A percentile compares a stretch with the other conserved stretches of the same genome.
Conservation (phyloP, 2,113 vertebrate species). For the Carassius gibelio region DNA sequence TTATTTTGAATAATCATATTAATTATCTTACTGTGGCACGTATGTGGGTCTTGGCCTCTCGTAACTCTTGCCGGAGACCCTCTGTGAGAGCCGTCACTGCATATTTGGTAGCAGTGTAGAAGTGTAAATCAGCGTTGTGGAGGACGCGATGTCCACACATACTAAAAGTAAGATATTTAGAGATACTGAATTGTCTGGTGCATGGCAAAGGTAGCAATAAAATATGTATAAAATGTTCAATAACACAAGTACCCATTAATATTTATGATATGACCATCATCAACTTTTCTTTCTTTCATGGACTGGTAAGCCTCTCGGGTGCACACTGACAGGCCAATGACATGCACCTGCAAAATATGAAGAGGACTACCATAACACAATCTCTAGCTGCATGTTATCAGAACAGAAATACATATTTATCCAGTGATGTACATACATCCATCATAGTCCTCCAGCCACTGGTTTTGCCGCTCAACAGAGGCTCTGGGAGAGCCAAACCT, state of each 20-base stretch:
- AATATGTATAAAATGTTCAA: background rate
- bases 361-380: background rate
- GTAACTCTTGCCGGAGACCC: slow-evolving; percentile 84
- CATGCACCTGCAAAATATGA: slow-evolving; percentile 76
- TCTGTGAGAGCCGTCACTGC: slow-evolving; percentile 86
- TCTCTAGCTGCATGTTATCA: too few relatives aligned
- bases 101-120: slow-evolving; percentile 86
- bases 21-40: slow-evolving; percentile 81
- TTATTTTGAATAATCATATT: background rate
- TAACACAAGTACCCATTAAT: slow-evolving; percentile 81
- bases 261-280: slow-evolving; percentile 89
- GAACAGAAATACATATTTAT: too few relatives aligned
- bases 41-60: slow-evolving; percentile 83
- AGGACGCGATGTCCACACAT: slow-evolving; percentile 83
- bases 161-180: slow-evolving; percentile 62
- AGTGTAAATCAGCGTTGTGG: slow-evolving; percentile 72
- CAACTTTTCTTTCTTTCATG: slow-evolving; percentile 83
- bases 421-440: slow-evolving; percentile 26
- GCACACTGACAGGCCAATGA: slow-evolving; percentile 85
- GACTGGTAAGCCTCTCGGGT: slow-evolving; percentile 86
- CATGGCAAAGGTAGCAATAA: too few relatives aligned
- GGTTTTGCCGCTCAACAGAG: too few relatives aligned
- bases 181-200: too few relatives aligned
- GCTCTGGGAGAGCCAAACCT: too few relatives aligned
- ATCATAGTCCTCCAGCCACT: too few relatives aligned